Percentiles rank a stretch among this genome's conserved stretches.
phyloP scores from a whole-genome alignment of 2,113 vertebrate genomes.

The Zingel zingel region DNA sequence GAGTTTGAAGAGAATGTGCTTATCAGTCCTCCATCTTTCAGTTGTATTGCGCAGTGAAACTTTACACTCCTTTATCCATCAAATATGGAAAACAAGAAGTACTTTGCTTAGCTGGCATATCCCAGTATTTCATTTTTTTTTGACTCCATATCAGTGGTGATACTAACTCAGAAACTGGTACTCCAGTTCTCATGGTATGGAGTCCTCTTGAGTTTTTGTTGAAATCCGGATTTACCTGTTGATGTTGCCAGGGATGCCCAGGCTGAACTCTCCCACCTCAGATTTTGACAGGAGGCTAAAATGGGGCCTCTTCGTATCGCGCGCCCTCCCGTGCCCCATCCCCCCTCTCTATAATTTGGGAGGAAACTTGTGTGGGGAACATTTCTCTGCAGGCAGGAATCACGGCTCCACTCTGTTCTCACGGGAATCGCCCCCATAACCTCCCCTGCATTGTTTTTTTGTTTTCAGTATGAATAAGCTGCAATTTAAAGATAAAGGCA shows the following conservation, averaged over 20 bases:
- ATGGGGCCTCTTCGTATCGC: slow-evolving; percentile 40
- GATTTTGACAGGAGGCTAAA: slow-evolving; percentile 38
- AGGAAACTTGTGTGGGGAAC: background rate
- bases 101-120: background rate
- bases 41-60: too few species aligned
- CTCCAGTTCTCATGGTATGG: background rate
- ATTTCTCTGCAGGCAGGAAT: slow-evolving; percentile 14
- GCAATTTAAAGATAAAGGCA: slow-evolving; percentile 10
- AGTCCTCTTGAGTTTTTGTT: background rate
- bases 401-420: slow-evolving; percentile 2
- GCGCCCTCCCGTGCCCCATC: background rate
- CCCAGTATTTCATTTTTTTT: background rate
- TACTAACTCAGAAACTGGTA: background rate
- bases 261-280: slow-evolving; percentile 9
- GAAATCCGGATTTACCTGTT: slow-evolving; percentile 41
- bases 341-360: slow-evolving; percentile 26
- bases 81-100: background rate
- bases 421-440: slow-evolving; percentile 14
- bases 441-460: slow-evolving; percentile 23
- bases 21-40: background rate
- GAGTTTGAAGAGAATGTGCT: background rate
- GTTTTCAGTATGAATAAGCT: slow-evolving; percentile 29
- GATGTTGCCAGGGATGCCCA: background rate
- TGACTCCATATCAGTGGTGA: background rate
- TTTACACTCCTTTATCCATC: background rate